phyloP scores from a whole-genome alignment of 2,113 vertebrate genomes.

The Scartelaos histophorus region DNA sequence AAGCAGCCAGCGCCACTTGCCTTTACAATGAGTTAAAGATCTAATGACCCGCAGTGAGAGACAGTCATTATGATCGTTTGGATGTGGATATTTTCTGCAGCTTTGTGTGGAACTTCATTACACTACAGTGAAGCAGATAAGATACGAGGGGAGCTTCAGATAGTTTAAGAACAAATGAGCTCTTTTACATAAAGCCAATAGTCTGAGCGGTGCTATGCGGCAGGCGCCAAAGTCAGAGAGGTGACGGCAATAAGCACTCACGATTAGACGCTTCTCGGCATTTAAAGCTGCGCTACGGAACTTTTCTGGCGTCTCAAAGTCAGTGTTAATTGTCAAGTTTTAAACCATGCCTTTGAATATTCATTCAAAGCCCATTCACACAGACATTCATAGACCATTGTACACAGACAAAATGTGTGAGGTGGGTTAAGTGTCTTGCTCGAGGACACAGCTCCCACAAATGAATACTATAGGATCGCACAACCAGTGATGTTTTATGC shows the following conservation, averaged over 20 bases:
- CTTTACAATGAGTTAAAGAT: slow-evolving; percentile 31
- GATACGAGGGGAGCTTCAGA: slow-evolving; percentile 30
- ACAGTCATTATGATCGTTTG: slow-evolving; percentile 34
- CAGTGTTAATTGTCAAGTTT: too few relatives aligned
- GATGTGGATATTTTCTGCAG: slow-evolving; percentile 31
- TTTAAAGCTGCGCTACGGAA: not conserved
- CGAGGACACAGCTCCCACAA: too few relatives aligned
- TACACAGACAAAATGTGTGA: too few relatives aligned
- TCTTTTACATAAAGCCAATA: slow-evolving; percentile 18
- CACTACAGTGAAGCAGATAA: slow-evolving; percentile 37
- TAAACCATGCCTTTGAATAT: too few relatives aligned
- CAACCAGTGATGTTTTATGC: too few relatives aligned
- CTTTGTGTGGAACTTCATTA: slow-evolving; percentile 47
- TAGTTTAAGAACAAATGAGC: slow-evolving; percentile 35
- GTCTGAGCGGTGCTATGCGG: slow-evolving; percentile 14
- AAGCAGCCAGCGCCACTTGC: slow-evolving; percentile 10
- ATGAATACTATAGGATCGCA: too few relatives aligned
- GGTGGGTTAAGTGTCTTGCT: too few relatives aligned
- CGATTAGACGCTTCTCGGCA: not conserved
- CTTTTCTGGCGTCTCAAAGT: too few relatives aligned
- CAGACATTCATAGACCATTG: too few relatives aligned
- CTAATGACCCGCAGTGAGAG: slow-evolving; percentile 43
- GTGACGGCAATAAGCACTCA: not conserved
- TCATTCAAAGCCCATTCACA: too few relatives aligned
- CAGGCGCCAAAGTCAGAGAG: not conserved